Percentiles rank a stretch among this genome's conserved stretches.
Conservation (phyloP, 2,888 invertebrate species). For the Melanchra persicariae region DNA sequence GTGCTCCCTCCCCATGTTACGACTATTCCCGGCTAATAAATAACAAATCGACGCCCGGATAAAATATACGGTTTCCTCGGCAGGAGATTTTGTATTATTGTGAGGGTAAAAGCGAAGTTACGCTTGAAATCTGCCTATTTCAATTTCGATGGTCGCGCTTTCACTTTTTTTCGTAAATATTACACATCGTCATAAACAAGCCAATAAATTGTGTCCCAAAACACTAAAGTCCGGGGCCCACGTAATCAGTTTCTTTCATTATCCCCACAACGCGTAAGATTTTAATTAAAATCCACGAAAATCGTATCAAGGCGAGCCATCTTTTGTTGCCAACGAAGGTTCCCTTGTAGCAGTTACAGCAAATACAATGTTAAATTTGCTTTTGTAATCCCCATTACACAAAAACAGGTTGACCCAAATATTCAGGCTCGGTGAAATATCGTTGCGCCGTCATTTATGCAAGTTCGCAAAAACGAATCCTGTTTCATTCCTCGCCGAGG, state of each 20-base stretch:
- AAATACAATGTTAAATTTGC: constrained; percentile 89
- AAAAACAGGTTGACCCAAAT: constrained; percentile 91
- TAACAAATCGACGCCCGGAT: constrained; percentile 90
- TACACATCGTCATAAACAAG: constrained; percentile 70
- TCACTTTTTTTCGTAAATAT: constrained; percentile 67
- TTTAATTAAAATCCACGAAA: constrained; percentile 89
- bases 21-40: constrained; percentile 90
- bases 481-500: constrained; percentile 77
- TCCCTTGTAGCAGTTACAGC: constrained; percentile 85
- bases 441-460: constrained; percentile 88
- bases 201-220: constrained; percentile 77
- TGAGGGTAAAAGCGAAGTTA: constrained; percentile 77
- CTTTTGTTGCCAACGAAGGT: constrained; percentile 86
- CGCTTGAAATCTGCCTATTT: constrained; percentile 76
- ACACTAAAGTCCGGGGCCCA: constrained; percentile 72
- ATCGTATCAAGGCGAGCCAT: constrained; percentile 84
- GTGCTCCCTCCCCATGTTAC: constrained; percentile 87
- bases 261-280: constrained; percentile 83
- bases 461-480: constrained; percentile 89
- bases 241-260: constrained; percentile 83
- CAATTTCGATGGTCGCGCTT: constrained; percentile 72
- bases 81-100: constrained; percentile 82
- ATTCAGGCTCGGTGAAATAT: constrained; percentile 87
- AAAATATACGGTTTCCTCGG: constrained; percentile 87
- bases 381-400: constrained; percentile 88